Base-by-base conservation (phyloP, 1,140 invertebrate species). In the Drosophila santomea region DNA sequence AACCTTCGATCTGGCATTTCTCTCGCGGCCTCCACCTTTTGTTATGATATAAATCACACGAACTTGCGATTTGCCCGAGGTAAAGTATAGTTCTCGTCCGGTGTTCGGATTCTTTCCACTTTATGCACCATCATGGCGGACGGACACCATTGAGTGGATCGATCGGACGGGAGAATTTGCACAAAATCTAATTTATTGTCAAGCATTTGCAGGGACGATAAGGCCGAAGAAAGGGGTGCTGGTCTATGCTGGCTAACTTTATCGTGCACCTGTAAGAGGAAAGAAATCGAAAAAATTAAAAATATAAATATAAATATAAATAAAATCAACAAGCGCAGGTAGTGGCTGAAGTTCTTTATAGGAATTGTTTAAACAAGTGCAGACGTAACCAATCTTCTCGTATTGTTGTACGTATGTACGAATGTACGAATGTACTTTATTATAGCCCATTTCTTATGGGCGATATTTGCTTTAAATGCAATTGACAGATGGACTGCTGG, bases 181-280 rank as follows among this genome's bases (percentile, higher is more conserved):
- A 88, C 74, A 88, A 85, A 82, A 83, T 86, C 79, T 79, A 86
- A 88, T 82, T 82, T 86, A 86, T 88, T 86, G 82, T 88, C 83
- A 82, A 83, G 75, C 79, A 83, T 86, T 88, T 73, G 59, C 44
- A 77, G 41, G 52, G 43, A 76, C 81, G 82, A 86, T 86, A 86
- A 86, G 82, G 76, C 82, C 68, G 78, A 76, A 57, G 61, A 47
- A 58, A 41, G 38, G 25, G 52, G 39, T n/a, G 14, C 39, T 28
- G 54, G 48, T 68, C 74, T 62, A 74, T 75, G 57, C 59, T 80
- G 51, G 44, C 36, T 50, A 57, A 45, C 80, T 81, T 86, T 81
- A 86, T 86, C 82, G 41, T 66, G 82, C 81, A 86, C 82, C 82
- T 86, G 82, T 78, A 81, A 74, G 58, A 44, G 72, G 47, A 59